phyloP scores from a whole-genome alignment of 2,797 vertebrate species.

The Acanthurus tractus region DNA sequence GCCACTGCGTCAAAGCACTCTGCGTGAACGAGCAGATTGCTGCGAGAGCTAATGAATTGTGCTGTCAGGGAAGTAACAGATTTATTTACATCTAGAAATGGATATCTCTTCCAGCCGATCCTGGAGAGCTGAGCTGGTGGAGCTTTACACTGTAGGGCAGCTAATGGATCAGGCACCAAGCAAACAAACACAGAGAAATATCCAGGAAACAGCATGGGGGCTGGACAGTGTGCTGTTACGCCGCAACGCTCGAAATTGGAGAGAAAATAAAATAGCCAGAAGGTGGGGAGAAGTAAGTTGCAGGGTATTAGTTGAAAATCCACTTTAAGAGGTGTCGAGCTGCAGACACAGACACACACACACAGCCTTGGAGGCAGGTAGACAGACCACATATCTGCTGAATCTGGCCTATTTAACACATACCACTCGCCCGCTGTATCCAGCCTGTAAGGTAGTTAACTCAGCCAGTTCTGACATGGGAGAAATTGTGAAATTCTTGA shows the following conservation, averaged over 20 bases:
- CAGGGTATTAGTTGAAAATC: constrained; percentile 65
- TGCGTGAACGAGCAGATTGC: constrained; percentile 70
- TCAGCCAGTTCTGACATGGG: background rate
- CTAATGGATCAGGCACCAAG: constrained; percentile 59
- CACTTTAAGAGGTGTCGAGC: constrained; percentile 58
- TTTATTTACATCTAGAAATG: constrained; percentile 80
- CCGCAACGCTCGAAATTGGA: constrained; percentile 46
- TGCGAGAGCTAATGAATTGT: constrained; percentile 80
- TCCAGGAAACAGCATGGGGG: constrained; percentile 48
- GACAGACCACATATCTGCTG: constrained; percentile 14
- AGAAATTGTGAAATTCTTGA: background rate
- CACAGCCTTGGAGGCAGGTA: constrained; percentile 39
- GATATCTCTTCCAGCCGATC: constrained; percentile 69
- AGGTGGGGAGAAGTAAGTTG: constrained; percentile 50
- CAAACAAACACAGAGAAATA: constrained; percentile 9
- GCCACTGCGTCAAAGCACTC: constrained; percentile 63
- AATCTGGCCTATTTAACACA: constrained; percentile 31
- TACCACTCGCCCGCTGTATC: background rate
- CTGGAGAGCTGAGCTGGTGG: constrained; percentile 56
- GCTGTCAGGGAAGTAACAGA: constrained; percentile 80
- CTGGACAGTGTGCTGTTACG: background rate
- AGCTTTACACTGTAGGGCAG: constrained; percentile 34
- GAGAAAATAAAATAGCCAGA: constrained; percentile 53
- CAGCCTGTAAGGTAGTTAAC: background rate
- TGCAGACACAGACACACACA: constrained; percentile 27